Percentiles rank a stretch among this genome's conserved stretches.
Evolutionary conservation across 2,797 vertebrate species (phyloP).

Genomic region (Anas flavirostris): DNA sequence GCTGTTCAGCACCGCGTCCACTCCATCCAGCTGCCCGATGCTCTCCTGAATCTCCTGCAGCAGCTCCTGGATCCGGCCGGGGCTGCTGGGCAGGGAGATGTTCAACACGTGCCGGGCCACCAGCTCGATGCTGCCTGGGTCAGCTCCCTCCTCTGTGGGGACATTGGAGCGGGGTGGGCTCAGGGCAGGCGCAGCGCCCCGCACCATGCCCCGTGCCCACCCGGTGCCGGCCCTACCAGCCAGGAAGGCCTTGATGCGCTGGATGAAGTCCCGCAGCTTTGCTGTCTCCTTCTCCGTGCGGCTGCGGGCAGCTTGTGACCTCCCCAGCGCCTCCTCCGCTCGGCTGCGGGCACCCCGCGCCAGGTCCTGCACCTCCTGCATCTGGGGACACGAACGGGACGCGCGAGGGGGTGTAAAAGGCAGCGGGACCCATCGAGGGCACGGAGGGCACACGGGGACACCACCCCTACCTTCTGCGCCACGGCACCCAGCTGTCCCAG

Average conservation of each 20-base stretch:
- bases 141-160: conserved; percentile 85
- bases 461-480: conserved; percentile 79
- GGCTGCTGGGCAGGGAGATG: conserved; percentile 84
- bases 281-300: conserved; percentile 80
- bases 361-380: conserved; percentile 82
- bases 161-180: not conserved
- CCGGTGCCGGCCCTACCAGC: conserved; percentile 70
- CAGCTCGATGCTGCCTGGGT: conserved; percentile 87
- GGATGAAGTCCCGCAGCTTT: conserved; percentile 85
- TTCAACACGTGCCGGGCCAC: conserved; percentile 84
- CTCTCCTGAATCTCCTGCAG: conserved; percentile 81
- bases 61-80: conserved; percentile 68
- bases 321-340: conserved; percentile 77
- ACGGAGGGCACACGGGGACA: not conserved
- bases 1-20: conserved; percentile 80
- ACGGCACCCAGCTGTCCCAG: conserved; percentile 76
- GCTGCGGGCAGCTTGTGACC: conserved; percentile 80
- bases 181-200: rapidly evolving
- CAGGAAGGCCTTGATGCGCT: conserved; percentile 88
- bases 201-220: rapidly evolving
- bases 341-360: conserved; percentile 80
- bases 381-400: conserved; percentile 64
- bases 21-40: conserved; percentile 79
- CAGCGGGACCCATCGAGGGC: too few relatives aligned
- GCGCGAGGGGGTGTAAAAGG: rapidly evolving